Base-by-base conservation (phyloP, 2,113 vertebrate genomes). In the Pampusana beccarii region DNA sequence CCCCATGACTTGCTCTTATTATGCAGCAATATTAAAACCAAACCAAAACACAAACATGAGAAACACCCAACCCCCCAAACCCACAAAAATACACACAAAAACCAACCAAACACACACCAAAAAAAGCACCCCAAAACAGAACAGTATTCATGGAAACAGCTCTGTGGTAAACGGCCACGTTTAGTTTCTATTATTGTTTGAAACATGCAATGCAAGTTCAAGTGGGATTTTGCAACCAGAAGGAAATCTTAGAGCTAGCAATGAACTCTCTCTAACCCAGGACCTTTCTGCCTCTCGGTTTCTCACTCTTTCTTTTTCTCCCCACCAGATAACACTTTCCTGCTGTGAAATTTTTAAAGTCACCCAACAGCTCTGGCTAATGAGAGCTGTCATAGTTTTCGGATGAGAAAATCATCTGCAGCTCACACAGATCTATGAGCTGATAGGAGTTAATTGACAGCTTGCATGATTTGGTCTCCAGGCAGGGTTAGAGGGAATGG, bases 381-480 rank as follows among this genome's bases (percentile, higher is more conserved):
- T 96, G 96, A 97, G 86, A 97, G 69, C 96, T 96, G 93, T 97
- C 97, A 96, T 95, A 93, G 95, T 93, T 98, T 98, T 93, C 24
- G 42, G 94, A 97, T 95, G 98, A 98, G 94, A 98, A 98, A 97
- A 97, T 98, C 92, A 95, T 96, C 95, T 86, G 73, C 67, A 67
- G 91, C 92, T 98, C 95, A 78, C 93, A 86, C 60, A 97, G 97
- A 98, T 98, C 97, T 91, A 70, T 93, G 95, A 97, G 92, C 80
- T 97, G 98, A 97, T 98, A 97, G 89, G 75, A 98, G 92, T 97
- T 98, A 98, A 98, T 97, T 98, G 98, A 98, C 97, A 98, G 98
- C 89, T 96, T 96, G 79, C 83, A 97, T 95, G 88, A 96, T 95
- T 97, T 96, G 46, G 18, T 97, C 97, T 98, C 93, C 96, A 97